These are phyloP conservation scores for Alouatta palliata DNA, from an alignment of 2,113 vertebrate genomes.

Conservation along the genomic window DNA sequence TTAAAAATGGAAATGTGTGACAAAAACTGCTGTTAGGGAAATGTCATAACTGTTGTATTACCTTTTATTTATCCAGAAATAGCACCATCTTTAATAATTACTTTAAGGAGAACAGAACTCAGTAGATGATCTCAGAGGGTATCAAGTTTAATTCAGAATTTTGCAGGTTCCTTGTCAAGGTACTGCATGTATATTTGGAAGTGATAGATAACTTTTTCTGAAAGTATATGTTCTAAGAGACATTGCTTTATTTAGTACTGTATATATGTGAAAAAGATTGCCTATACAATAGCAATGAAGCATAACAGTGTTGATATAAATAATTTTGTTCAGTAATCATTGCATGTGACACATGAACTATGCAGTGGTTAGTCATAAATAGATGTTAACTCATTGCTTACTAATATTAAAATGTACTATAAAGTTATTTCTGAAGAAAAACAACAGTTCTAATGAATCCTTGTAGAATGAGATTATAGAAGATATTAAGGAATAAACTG, in stretches of 20 bases:
- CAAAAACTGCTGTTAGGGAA: slow-evolving; percentile 23
- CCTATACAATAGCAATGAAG: neutral
- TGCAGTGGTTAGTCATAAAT: neutral
- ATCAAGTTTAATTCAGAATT: slow-evolving; percentile 7
- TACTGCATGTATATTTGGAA: neutral
- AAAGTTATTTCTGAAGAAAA: slow-evolving; percentile 51
- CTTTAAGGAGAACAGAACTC: neutral
- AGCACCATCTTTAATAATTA: neutral
- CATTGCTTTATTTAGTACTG: neutral
- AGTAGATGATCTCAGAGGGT: neutral
- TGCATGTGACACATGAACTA: neutral
- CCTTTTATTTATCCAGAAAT: slow-evolving; percentile 37
- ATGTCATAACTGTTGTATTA: neutral
- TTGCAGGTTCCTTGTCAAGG: neutral
- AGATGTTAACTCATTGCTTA: slow-evolving; percentile 18
- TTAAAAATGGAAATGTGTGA: slow-evolving; percentile 46
- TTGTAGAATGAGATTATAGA: neutral
- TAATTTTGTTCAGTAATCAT: slow-evolving; percentile 24
- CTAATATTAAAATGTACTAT: neutral
- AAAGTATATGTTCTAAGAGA: slow-evolving; percentile 1
- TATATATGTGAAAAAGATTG: neutral
- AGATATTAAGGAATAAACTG: slow-evolving; percentile 24
- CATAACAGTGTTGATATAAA: neutral
- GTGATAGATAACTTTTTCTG: slow-evolving; percentile 5
- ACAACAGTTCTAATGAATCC: neutral